Base-by-base conservation (phyloP, 2,888 invertebrate species). In the Lydus trimaculatus region DNA sequence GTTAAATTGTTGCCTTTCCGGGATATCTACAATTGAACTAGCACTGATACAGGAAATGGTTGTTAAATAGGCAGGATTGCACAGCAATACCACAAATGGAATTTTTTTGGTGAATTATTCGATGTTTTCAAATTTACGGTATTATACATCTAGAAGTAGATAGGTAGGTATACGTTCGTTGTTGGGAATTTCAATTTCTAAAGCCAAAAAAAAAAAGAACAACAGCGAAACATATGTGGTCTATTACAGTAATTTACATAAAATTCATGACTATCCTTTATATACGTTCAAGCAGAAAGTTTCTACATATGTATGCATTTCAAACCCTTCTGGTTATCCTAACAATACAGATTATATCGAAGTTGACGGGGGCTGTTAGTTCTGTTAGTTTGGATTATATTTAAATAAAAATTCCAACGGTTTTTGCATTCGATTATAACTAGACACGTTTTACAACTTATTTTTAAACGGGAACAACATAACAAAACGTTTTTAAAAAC, bases 261-360 rank as follows among this genome's bases (percentile, higher is more conserved):
- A 73, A 76, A 76, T 76, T 76, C 72, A 70, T 65, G 74, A 75
- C 75, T 73, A 76, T 73, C 72, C 73, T 52, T n/a, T n/a, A n/a
- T n/a, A n/a, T 69, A 71, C 67, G 69, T 73, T 66, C 64, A 67
- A 67, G 66, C 64, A 65, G 39, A 64, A 62, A 61, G 61, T 61
- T 64, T 67, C 65, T 52, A 60, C 61, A 64, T 66, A 62, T 58
- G 43, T 17, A n/a, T 43, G 11, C n/a, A 43, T 64, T 60, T 62
- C 61, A 3, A 52, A 25, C 52, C 52, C 13, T 52, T 25, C 13
- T 11, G 11, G 25, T 13, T 52, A 52, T 52, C 4, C 52, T 6
- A 52, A 52, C 52, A 25, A 52, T 52, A 52, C 20, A 52, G 13
- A 52, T 20, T 43, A 43, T 43, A 43, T 43, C 20, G 7, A 20